phyloP scores from a whole-genome alignment of 2,888 invertebrate species.

The Parapristionchus giblindavisi region DNA sequence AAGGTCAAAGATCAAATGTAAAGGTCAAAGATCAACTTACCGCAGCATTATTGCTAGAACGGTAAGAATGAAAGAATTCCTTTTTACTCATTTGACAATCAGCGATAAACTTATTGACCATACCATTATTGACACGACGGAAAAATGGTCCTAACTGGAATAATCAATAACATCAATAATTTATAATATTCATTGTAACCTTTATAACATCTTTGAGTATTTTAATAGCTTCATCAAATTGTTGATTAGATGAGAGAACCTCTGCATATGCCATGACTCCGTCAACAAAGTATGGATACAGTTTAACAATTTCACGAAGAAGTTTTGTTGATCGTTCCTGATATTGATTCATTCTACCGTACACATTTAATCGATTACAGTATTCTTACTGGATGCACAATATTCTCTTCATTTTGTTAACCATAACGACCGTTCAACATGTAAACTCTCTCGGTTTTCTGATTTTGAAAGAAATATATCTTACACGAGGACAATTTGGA shows the following conservation, averaged over 20 bases:
- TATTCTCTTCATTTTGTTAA: no score
- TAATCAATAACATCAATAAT: neutral
- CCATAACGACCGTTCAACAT: no score
- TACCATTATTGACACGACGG: neutral
- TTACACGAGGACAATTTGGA: no score
- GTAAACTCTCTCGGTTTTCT: no score
- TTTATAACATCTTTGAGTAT: neutral
- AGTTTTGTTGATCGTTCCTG: no score
- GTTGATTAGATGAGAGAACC: constrained; percentile 3
- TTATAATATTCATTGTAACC: neutral
- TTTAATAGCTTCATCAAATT: neutral
- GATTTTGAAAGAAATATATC: no score
- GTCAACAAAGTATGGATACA: constrained; percentile 21
- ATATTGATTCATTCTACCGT: no score
- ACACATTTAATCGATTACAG: no score
- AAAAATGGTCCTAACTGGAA: constrained; percentile 18
- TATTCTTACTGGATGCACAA: no score
- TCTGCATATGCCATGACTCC: constrained; percentile 17
- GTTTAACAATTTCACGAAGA: neutral
- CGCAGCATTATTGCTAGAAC: neutral
- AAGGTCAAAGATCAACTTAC: neutral
- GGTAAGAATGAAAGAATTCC: neutral
- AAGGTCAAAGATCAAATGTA: no score
- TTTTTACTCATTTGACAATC: neutral
- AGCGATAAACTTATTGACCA: neutral